These are phyloP conservation scores for Enteromius viviparus DNA, from an alignment of 2,797 vertebrate species.

Conservation along the genomic window DNA sequence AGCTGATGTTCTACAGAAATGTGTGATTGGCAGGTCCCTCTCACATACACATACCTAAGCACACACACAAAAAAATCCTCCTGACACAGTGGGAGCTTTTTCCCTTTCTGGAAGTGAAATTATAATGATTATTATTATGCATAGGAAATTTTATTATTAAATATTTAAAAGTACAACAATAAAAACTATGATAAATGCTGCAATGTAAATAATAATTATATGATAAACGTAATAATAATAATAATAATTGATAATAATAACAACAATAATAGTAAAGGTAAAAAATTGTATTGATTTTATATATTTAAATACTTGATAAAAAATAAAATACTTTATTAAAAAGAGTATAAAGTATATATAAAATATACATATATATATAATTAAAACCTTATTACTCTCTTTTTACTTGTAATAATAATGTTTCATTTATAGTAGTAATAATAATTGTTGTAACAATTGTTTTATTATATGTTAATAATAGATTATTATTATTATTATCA, in stretches of 20 bases:
- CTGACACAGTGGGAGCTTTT: constrained; percentile 8
- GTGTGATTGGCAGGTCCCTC: constrained; percentile 24
- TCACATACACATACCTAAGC: constrained; percentile 13
- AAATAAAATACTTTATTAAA: background rate
- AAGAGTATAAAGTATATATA: background rate
- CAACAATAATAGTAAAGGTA: background rate
- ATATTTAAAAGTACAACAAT: background rate
- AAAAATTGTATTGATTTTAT: background rate
- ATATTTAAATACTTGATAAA: background rate
- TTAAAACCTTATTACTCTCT: background rate
- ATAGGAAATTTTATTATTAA: background rate
- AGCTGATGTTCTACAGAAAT: constrained; percentile 38
- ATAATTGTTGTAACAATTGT: background rate
- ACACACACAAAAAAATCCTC: constrained; percentile 9
- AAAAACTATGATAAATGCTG: background rate
- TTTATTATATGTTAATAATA: background rate
- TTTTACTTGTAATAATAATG: background rate
- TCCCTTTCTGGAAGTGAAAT: too few relatives aligned
- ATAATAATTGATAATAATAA: background rate
- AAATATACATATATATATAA: background rate
- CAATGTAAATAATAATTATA: background rate
- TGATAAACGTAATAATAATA: background rate
- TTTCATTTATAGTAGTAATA: background rate
- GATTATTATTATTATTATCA: background rate
- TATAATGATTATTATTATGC: background rate